phyloP scores from a whole-genome alignment of 2,113 vertebrate genomes.

The Megaceryle maxima region DNA sequence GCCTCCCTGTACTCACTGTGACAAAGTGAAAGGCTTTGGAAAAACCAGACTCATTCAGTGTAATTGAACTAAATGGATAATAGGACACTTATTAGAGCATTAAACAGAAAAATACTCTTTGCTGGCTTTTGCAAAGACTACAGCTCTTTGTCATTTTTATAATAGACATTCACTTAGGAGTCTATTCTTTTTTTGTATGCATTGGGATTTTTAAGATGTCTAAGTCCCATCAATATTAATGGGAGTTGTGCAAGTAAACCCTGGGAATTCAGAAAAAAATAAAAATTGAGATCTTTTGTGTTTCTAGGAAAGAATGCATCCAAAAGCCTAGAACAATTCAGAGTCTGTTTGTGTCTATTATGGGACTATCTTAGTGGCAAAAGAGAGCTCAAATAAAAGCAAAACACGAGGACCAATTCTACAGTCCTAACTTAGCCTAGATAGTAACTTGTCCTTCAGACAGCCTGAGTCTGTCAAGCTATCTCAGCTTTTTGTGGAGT shows the following conservation, averaged over 20 bases:
- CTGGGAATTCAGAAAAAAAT: slow-evolving; percentile 11
- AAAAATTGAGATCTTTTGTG: background rate
- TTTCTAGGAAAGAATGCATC: background rate
- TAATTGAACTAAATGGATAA: slow-evolving; percentile 69
- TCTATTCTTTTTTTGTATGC: slow-evolving; percentile 20
- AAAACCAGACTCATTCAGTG: slow-evolving; percentile 47
- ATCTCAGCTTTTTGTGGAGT: background rate
- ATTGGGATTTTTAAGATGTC: slow-evolving; percentile 21
- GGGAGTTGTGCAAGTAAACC: slow-evolving; percentile 15
- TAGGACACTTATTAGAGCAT: slow-evolving; percentile 57
- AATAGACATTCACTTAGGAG: slow-evolving; percentile 48
- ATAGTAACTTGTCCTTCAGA: background rate
- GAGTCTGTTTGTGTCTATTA: background rate
- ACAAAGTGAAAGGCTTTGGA: slow-evolving; percentile 60
- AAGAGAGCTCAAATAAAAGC: background rate
- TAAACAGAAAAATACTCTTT: slow-evolving; percentile 51
- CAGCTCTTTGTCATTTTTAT: slow-evolving; percentile 57
- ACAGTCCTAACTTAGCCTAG: background rate
- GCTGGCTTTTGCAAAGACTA: slow-evolving; percentile 40
- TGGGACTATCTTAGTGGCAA: background rate
- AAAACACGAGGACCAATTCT: background rate
- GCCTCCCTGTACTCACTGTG: background rate
- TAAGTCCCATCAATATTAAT: slow-evolving; percentile 43
- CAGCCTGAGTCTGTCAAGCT: background rate
- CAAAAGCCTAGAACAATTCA: background rate